Evolutionary conservation across 53 echinoderm and acorn worm genomes (phyloP).

Genomic region (Echinometra lucunter): DNA sequence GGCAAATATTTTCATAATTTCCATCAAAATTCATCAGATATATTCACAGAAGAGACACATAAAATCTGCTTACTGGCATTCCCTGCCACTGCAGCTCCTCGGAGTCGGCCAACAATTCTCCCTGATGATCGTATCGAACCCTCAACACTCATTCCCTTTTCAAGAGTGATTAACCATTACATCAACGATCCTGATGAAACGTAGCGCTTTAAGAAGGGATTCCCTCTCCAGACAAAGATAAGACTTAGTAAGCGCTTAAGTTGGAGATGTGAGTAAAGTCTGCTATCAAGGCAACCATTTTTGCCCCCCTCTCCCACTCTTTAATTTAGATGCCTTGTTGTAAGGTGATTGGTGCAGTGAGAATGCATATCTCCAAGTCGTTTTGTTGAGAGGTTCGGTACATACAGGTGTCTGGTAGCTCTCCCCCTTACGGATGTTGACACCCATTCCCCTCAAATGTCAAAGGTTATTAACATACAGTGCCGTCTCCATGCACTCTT

Average conservation of each 20-base stretch:
- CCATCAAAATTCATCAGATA: neutral
- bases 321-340: neutral
- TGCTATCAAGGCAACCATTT: constrained; percentile 14
- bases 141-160: constrained; percentile 36
- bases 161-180: constrained; percentile 49
- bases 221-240: constrained; percentile 39
- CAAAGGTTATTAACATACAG: constrained; percentile 46
- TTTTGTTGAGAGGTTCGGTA: neutral
- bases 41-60: neutral
- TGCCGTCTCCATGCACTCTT: constrained; percentile 43
- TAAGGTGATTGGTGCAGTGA: neutral
- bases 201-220: neutral
- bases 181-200: constrained; percentile 7
- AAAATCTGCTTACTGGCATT: constrained; percentile 3
- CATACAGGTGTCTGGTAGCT: constrained; percentile 41
- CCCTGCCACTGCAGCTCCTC: neutral
- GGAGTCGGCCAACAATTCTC: neutral
- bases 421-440: constrained; percentile 33
- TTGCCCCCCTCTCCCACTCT: neutral
- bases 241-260: constrained; percentile 43
- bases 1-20: constrained; percentile 13
- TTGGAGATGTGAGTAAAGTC: constrained; percentile 37
- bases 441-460: constrained; percentile 55
- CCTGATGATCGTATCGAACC: constrained; percentile 4
- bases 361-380: neutral